These are phyloP conservation scores for Philotrypesis tridentata DNA, from an alignment of 1,140 invertebrate species.

Conservation along the genomic window DNA sequence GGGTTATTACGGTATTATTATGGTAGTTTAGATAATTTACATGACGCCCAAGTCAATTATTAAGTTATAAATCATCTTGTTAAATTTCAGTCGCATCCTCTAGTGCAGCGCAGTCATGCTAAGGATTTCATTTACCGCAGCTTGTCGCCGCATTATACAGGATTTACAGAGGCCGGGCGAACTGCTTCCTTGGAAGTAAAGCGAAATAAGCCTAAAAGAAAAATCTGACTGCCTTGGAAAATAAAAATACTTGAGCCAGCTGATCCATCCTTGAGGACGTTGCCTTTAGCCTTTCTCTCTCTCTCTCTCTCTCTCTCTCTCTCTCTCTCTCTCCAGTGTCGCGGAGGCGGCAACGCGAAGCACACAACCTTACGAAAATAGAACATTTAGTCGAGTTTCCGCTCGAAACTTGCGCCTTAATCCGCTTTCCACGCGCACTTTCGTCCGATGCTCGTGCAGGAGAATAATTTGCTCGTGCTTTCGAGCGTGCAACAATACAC, in stretches of 20 bases:
- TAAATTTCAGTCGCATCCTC: no score
- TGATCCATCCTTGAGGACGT: neutral
- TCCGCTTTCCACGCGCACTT: neutral
- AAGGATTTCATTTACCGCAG: no score
- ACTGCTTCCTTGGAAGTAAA: neutral
- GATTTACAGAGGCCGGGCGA: neutral
- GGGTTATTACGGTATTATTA: no score
- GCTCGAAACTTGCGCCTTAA: neutral
- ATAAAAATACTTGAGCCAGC: neutral
- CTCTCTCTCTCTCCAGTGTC: neutral
- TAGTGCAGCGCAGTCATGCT: no score
- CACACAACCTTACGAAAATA: neutral
- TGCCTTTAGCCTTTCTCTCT: neutral
- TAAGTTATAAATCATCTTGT: no score
- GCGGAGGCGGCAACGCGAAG: no score
- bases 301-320: neutral
- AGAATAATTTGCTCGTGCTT: constrained; percentile 8
- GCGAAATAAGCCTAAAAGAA: no score
- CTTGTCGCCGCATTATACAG: no score
- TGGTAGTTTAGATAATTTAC: no score
- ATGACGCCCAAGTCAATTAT: no score
- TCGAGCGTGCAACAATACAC: neutral
- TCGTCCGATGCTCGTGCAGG: neutral
- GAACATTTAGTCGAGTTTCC: neutral
- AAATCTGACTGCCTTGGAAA: neutral